Conservation (phyloP, 2,113 vertebrate species). For the Cynoglossus semilaevis region DNA sequence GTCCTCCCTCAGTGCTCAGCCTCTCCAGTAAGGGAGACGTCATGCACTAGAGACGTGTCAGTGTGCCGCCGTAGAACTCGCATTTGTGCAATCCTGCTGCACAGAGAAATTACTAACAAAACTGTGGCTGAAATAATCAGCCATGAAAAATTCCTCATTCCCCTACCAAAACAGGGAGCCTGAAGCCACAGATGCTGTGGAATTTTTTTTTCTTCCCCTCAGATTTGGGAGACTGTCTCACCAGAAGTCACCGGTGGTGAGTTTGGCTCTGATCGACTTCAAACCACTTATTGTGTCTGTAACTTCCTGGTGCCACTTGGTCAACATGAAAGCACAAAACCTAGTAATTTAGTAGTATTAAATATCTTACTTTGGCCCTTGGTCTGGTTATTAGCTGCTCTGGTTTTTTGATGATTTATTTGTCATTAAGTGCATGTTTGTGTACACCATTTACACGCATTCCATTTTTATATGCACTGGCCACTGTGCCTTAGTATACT, state of each 20-base stretch:
- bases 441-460: too few species aligned
- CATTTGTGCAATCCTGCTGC: conserved; percentile 58
- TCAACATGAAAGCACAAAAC: conserved; percentile 35
- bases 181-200: conserved; percentile 33
- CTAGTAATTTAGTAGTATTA: conserved; percentile 10
- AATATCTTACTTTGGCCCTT: background rate
- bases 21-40: conserved; percentile 40
- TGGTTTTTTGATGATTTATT: conserved; percentile 6
- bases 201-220: conserved; percentile 25
- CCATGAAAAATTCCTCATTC: conserved; percentile 54
- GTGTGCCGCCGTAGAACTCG: conserved; percentile 47
- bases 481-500: too few species aligned
- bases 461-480: too few species aligned
- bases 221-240: conserved; percentile 50
- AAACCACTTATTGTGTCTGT: conserved; percentile 28
- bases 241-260: conserved; percentile 46
- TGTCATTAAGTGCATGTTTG: background rate
- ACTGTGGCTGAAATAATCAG: conserved; percentile 53
- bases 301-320: conserved; percentile 31
- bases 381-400: background rate
- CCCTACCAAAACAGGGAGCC: conserved; percentile 15
- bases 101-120: conserved; percentile 51
- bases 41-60: conserved; percentile 41
- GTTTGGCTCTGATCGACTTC: conserved; percentile 14
- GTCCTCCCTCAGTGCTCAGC: conserved; percentile 32